phyloP scores from a whole-genome alignment of 1,140 invertebrate species.

The Idris sp. region DNA sequence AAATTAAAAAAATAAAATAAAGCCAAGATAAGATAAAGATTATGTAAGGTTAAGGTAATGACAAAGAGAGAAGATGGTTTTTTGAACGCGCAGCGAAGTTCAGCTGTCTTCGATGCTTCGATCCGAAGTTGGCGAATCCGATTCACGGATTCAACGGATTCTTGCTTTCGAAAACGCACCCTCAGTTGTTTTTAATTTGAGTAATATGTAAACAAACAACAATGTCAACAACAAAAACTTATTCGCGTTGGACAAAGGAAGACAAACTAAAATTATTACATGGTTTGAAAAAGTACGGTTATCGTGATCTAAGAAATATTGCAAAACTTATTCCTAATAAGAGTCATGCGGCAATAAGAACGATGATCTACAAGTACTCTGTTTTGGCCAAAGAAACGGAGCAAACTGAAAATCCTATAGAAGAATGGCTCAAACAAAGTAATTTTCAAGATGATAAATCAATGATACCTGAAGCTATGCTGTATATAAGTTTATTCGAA shows the following conservation, averaged over 20 bases:
- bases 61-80: too few relatives aligned
- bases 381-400: conserved; percentile 12
- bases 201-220: too few relatives aligned
- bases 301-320: conserved; percentile 37
- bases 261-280: conserved; percentile 48
- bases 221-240: conserved; percentile 20
- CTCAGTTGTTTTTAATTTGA: too few relatives aligned
- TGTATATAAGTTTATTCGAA: conserved; percentile 48
- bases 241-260: conserved; percentile 42
- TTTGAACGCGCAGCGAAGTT: too few relatives aligned
- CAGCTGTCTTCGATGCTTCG: too few relatives aligned
- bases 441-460: conserved; percentile 22
- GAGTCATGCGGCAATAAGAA: conserved; percentile 43
- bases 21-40: too few relatives aligned
- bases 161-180: too few relatives aligned
- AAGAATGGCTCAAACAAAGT: conserved; percentile 40
- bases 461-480: conserved; percentile 51
- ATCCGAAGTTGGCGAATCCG: too few relatives aligned
- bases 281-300: conserved; percentile 43
- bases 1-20: too few relatives aligned
- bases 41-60: too few relatives aligned
- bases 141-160: too few relatives aligned
- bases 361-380: conserved; percentile 59
- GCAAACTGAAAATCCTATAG: conserved; percentile 30
- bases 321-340: conserved; percentile 46